phyloP scores from a whole-genome alignment of 1,140 invertebrate species.

The Drosophila sp. region DNA sequence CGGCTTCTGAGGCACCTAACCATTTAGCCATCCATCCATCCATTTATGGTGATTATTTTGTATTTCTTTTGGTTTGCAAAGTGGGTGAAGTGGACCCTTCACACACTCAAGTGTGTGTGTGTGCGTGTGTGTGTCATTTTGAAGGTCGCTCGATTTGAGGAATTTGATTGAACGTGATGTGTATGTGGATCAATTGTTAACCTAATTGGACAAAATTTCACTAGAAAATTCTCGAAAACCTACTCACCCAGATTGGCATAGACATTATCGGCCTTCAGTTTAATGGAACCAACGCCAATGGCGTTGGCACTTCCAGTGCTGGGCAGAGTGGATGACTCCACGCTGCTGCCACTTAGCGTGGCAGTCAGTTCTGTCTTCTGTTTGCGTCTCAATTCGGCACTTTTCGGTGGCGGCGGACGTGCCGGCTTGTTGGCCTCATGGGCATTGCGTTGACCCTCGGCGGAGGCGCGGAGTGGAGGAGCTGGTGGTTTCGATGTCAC shows the following conservation, averaged over 20 bases:
- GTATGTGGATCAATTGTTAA: constrained; percentile 42
- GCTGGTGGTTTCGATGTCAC: constrained; percentile 84
- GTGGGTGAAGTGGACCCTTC: constrained; percentile 60
- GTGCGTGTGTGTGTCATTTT: constrained; percentile 36
- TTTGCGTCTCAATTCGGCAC: constrained; percentile 86
- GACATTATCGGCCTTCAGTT: constrained; percentile 87
- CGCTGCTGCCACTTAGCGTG: constrained; percentile 61
- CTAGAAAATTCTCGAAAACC: constrained; percentile 15
- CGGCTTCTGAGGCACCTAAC: constrained; percentile 13
- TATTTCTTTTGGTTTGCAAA: constrained; percentile 26
- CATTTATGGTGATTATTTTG: constrained; percentile 53
- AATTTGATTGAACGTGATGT: constrained; percentile 62
- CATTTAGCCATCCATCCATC: constrained; percentile 2
- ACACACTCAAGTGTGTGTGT: constrained; percentile 26
- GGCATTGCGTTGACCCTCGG: constrained; percentile 74
- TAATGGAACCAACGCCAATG: constrained; percentile 64
- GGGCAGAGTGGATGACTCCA: constrained; percentile 48
- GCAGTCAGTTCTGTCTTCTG: constrained; percentile 83
- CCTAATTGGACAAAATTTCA: constrained; percentile 23
- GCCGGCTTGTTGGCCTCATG: constrained; percentile 86
- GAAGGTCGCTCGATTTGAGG: constrained; percentile 64
- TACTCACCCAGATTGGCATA: constrained; percentile 89
- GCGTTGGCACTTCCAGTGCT: constrained; percentile 23
- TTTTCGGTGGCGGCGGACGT: constrained; percentile 89
- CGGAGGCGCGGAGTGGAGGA: constrained; percentile 81